These are phyloP conservation scores for Emydoidea blandingii DNA, from an alignment of 2,797 vertebrate species.

Conservation along the genomic window DNA sequence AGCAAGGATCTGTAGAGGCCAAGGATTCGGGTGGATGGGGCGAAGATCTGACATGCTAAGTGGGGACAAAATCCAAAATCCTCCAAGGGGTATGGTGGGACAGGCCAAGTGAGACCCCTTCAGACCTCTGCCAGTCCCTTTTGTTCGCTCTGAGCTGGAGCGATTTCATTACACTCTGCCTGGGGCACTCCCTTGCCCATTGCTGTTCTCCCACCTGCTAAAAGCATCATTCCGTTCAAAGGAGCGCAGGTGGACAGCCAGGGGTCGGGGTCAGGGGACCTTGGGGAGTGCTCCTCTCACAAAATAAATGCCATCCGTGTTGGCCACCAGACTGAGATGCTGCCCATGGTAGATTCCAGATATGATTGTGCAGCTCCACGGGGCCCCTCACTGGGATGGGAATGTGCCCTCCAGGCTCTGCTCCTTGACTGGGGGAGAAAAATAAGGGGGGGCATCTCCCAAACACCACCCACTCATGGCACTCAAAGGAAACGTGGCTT, in stretches of 20 bases:
- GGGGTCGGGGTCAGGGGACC: too few relatives aligned
- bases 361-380: neutral
- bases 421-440: neutral
- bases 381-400: neutral
- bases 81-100: neutral
- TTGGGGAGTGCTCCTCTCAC: neutral
- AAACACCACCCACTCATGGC: neutral
- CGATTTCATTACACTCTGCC: neutral
- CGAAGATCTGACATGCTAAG: neutral
- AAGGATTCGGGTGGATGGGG: neutral
- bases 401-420: neutral
- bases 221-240: neutral
- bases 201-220: neutral
- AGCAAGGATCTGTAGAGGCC: neutral
- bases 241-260: neutral
- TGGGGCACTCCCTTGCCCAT: too few relatives aligned
- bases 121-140: neutral
- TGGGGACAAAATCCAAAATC: neutral
- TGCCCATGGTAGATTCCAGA: neutral
- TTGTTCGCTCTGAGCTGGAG: neutral
- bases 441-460: too few relatives aligned
- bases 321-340: neutral
- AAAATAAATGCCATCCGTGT: neutral
- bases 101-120: neutral
- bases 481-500: neutral